Evolutionary conservation across 2,888 invertebrate species (phyloP).

Genomic region (Silvanus unidentatus): DNA sequence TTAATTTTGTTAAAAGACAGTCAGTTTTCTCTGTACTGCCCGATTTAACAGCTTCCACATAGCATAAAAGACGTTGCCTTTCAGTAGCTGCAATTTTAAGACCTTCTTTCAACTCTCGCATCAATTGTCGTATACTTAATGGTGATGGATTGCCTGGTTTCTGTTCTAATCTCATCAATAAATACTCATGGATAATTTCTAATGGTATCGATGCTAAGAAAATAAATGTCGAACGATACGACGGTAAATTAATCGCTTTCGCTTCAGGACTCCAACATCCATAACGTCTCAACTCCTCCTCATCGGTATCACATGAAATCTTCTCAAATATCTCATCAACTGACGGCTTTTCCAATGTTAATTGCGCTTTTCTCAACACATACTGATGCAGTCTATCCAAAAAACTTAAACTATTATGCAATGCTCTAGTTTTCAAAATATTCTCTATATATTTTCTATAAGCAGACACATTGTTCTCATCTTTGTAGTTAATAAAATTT

Average conservation of each 20-base stretch:
- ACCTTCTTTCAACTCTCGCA: slow-evolving; percentile 78
- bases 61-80: slow-evolving; percentile 67
- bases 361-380: slow-evolving; percentile 63
- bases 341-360: slow-evolving; percentile 59
- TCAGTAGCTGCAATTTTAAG: slow-evolving; percentile 77
- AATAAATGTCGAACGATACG: slow-evolving; percentile 78
- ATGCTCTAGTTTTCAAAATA: slow-evolving; percentile 78
- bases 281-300: slow-evolving; percentile 55
- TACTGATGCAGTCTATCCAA: slow-evolving; percentile 66
- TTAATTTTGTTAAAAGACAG: slow-evolving; percentile 56
- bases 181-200: slow-evolving; percentile 89
- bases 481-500: slow-evolving; percentile 33
- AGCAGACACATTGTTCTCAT: slow-evolving; percentile 32
- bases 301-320: slow-evolving; percentile 37
- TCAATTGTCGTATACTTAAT: slow-evolving; percentile 76
- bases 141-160: slow-evolving; percentile 78
- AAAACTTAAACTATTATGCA: slow-evolving; percentile 74
- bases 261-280: slow-evolving; percentile 76
- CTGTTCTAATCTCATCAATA: slow-evolving; percentile 77
- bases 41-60: slow-evolving; percentile 56
- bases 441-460: slow-evolving; percentile 78
- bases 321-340: slow-evolving; percentile 33
- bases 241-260: slow-evolving; percentile 71
- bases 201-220: slow-evolving; percentile 80
- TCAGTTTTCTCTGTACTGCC: slow-evolving; percentile 47